phyloP scores from a whole-genome alignment of 1,140 invertebrate species.

The Cyrtorhinus lividipennis region DNA sequence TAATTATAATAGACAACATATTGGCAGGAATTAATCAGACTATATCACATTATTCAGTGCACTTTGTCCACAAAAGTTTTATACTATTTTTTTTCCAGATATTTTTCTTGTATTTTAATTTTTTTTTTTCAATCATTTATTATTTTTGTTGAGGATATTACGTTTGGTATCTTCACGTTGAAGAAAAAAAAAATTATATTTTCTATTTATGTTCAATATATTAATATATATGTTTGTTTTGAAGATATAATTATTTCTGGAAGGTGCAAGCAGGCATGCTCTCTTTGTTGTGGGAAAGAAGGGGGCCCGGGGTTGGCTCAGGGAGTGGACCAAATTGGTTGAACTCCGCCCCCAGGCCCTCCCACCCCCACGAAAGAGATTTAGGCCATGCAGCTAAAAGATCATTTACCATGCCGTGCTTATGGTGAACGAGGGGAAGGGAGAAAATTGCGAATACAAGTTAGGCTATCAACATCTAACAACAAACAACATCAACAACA shows the following conservation, averaged over 20 bases:
- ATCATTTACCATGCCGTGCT: neutral
- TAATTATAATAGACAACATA: constrained; percentile 18
- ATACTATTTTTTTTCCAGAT: neutral
- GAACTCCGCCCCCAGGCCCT: neutral
- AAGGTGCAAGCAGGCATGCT: neutral
- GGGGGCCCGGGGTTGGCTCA: constrained; percentile 7
- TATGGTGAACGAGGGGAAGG: neutral
- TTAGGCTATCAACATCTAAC: too few species aligned
- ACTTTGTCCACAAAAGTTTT: constrained; percentile 14
- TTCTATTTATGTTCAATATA: too few species aligned
- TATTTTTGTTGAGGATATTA: constrained; percentile 4
- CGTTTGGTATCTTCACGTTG: too few species aligned
- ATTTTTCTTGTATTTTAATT: constrained; percentile 9
- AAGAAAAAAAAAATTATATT: too few species aligned
- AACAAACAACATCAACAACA: too few species aligned
- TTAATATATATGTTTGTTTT: too few species aligned
- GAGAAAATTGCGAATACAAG: too few species aligned
- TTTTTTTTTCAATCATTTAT: constrained; percentile 8
- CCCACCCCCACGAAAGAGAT: neutral
- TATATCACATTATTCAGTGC: constrained; percentile 20
- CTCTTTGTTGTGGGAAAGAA: neutral
- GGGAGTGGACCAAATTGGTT: neutral
- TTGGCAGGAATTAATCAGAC: constrained; percentile 20
- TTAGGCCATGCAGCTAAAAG: too few species aligned
- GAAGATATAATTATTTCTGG: neutral